Percentiles rank a stretch among this genome's conserved stretches.
phyloP scores from a whole-genome alignment of 2,113 vertebrate species.

The Macquaria australasica region DNA sequence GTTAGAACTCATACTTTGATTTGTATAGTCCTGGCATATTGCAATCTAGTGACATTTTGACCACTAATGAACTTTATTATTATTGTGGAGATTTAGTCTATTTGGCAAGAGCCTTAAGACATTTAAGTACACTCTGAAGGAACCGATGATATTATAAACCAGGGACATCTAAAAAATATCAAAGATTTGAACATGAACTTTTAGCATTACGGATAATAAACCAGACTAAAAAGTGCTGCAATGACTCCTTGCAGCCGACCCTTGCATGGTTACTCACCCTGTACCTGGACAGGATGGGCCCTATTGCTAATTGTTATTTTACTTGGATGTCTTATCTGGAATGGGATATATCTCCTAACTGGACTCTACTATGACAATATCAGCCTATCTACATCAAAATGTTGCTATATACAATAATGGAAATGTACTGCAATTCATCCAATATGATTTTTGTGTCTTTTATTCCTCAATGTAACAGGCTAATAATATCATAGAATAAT shows the following conservation, averaged over 20 bases:
- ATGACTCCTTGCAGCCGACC: not conserved
- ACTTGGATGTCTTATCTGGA: not conserved
- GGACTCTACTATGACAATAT: not conserved
- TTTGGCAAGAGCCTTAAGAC: not conserved
- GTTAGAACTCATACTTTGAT: constrained; percentile 5
- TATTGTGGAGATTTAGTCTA: not conserved
- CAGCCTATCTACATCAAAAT: not conserved
- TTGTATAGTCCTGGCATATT: not conserved
- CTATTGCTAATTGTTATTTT: not conserved
- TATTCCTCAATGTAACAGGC: not conserved
- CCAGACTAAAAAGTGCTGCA: not conserved
- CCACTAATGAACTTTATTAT: no score
- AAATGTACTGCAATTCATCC: not conserved
- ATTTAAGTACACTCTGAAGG: no score
- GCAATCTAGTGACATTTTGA: not conserved
- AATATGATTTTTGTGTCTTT: not conserved
- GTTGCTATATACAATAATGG: not conserved
- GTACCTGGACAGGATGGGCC: not conserved
- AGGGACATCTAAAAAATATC: not conserved
- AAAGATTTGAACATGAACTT: not conserved
- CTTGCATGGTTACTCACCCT: not conserved
- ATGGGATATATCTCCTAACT: not conserved
- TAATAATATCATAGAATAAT: not conserved
- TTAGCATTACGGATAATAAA: not conserved
- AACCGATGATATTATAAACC: not conserved